Conservation (phyloP, 2,797 vertebrate genomes). For the Tokudaia muenninki region DNA sequence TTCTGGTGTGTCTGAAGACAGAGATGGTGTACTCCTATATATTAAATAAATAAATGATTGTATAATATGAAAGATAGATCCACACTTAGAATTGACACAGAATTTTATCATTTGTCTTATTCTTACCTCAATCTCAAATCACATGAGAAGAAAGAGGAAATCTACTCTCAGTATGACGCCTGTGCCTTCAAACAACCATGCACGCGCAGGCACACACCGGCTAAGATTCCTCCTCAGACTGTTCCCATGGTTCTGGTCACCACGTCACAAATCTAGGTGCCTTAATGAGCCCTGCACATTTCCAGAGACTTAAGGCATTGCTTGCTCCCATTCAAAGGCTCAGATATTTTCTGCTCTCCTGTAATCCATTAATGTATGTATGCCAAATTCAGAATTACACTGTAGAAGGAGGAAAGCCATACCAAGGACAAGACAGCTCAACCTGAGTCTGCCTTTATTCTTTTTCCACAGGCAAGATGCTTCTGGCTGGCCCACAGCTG, state of each 20-base stretch:
- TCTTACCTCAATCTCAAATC: neutral
- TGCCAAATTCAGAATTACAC: conserved; percentile 73
- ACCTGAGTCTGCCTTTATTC: conserved; percentile 81
- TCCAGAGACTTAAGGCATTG: conserved; percentile 77
- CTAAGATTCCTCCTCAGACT: neutral
- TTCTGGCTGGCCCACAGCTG: conserved; percentile 82
- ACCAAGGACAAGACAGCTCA: conserved; percentile 81
- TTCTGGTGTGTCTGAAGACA: neutral
- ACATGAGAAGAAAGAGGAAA: conserved; percentile 23
- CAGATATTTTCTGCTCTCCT: conserved; percentile 49
- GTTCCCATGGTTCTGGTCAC: conserved; percentile 57
- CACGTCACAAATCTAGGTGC: conserved; percentile 43
- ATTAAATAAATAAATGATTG: neutral
- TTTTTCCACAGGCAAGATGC: conserved; percentile 84
- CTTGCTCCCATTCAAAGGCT: conserved; percentile 71
- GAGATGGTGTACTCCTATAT: neutral
- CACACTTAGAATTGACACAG: neutral
- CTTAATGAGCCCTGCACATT: conserved; percentile 69
- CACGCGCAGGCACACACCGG: neutral
- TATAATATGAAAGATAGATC: conserved; percentile 29
- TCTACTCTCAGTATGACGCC: neutral
- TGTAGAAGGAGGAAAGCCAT: conserved; percentile 84
- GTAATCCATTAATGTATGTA: conserved; percentile 84
- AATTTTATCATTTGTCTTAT: neutral
- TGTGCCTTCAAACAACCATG: neutral